Percentiles rank a stretch among this genome's conserved stretches.
Conservation (phyloP, 2,888 invertebrate genomes). For the Lithophane leautieri region DNA sequence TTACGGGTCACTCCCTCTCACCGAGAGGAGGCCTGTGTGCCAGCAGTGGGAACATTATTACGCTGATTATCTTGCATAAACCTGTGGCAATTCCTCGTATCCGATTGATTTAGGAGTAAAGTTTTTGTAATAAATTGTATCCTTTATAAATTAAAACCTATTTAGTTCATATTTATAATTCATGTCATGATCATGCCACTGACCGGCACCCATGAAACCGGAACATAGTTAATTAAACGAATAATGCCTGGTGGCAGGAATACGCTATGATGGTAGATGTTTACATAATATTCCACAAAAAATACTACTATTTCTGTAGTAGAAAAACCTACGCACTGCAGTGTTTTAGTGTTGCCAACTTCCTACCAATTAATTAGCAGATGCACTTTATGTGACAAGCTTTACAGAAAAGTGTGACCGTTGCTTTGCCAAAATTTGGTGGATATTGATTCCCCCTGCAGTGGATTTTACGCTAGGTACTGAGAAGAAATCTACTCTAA, state of each 20-base stretch:
- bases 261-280: background rate
- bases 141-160: too few species aligned
- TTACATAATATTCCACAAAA: background rate
- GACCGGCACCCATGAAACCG: background rate
- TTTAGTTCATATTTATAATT: too few species aligned
- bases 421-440: slow-evolving; percentile 15
- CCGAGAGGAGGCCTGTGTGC: too few species aligned
- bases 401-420: slow-evolving; percentile 14
- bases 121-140: too few species aligned
- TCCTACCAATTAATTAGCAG: slow-evolving; percentile 4
- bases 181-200: too few species aligned
- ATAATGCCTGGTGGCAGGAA: background rate
- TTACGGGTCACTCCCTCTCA: too few species aligned
- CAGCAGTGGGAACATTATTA: too few species aligned
- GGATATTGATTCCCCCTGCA: background rate
- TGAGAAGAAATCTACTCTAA: background rate
- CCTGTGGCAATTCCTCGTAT: too few species aligned
- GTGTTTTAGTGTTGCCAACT: slow-evolving; percentile 19
- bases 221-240: background rate
- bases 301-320: background rate
- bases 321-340: slow-evolving; percentile 26
- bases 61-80: too few species aligned
- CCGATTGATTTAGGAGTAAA: too few species aligned
- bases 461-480: background rate
- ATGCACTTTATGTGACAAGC: slow-evolving; percentile 1